Conservation (phyloP, 2,797 vertebrate genomes). For the Pantherophis alleghaniensis region DNA sequence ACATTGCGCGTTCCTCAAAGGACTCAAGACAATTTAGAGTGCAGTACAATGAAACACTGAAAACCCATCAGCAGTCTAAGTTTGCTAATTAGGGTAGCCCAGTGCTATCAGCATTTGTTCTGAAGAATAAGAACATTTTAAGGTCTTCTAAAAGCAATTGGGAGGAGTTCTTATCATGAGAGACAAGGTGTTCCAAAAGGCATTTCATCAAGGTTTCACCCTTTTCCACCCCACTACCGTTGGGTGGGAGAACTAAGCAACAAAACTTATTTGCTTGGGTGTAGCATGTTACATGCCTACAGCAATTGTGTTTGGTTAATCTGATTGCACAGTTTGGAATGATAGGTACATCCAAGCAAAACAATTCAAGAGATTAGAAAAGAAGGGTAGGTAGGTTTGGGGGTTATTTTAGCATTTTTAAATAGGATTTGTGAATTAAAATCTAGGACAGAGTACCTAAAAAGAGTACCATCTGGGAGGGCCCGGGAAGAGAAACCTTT, state of each 20-base stretch:
- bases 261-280: background rate
- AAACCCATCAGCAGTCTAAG: background rate
- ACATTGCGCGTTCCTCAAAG: background rate
- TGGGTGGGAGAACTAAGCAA: background rate
- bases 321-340: background rate
- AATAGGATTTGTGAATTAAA: background rate
- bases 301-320: background rate
- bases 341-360: background rate
- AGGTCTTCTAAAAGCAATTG: background rate
- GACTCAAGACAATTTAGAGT: background rate
- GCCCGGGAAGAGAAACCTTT: background rate
- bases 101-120: background rate
- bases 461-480: background rate
- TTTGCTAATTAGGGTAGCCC: background rate
- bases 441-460: background rate
- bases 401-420: background rate
- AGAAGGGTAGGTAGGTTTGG: background rate
- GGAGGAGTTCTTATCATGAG: background rate
- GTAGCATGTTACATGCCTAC: background rate
- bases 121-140: background rate
- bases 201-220: background rate
- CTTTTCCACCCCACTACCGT: background rate
- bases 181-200: background rate
- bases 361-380: background rate
- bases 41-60: background rate